A percentile compares a stretch with the other conserved stretches of the same genome.
phyloP scores from a whole-genome alignment of 2,888 invertebrate species.

The Carterocephalus palaemon region DNA sequence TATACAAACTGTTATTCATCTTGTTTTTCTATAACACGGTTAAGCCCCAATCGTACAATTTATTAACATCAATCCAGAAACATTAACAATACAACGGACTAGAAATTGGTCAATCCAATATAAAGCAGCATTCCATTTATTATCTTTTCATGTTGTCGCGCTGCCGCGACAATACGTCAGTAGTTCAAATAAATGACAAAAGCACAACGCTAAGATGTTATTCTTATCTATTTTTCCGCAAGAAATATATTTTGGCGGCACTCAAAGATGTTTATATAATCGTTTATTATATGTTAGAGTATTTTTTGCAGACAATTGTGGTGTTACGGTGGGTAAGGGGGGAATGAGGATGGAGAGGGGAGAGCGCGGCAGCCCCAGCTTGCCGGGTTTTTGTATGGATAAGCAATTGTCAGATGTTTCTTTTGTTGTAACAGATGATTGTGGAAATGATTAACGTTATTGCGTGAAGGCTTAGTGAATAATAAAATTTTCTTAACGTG shows the following conservation, averaged over 20 bases:
- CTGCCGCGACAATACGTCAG: conserved; percentile 33
- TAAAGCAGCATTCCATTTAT: conserved; percentile 29
- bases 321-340: conserved; percentile 25
- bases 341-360: conserved; percentile 4
- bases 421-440: neutral
- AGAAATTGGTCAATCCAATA: conserved; percentile 30
- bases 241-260: conserved; percentile 39
- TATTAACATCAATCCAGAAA: conserved; percentile 13
- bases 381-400: conserved; percentile 7
- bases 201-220: conserved; percentile 40
- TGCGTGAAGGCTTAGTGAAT: too few species aligned
- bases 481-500: too few species aligned
- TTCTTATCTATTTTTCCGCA: conserved; percentile 37
- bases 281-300: conserved; percentile 39
- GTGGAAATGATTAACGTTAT: neutral
- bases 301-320: conserved; percentile 29
- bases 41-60: conserved; percentile 7
- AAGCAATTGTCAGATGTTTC: neutral
- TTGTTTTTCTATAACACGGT: conserved; percentile 10
- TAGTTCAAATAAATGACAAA: conserved; percentile 36
- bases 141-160: conserved; percentile 28
- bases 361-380: conserved; percentile 6
- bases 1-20: conserved; percentile 9
- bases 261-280: conserved; percentile 42
- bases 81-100: conserved; percentile 20